Conservation (phyloP, 2,888 invertebrate genomes). For the Helicoverpa assulta region DNA sequence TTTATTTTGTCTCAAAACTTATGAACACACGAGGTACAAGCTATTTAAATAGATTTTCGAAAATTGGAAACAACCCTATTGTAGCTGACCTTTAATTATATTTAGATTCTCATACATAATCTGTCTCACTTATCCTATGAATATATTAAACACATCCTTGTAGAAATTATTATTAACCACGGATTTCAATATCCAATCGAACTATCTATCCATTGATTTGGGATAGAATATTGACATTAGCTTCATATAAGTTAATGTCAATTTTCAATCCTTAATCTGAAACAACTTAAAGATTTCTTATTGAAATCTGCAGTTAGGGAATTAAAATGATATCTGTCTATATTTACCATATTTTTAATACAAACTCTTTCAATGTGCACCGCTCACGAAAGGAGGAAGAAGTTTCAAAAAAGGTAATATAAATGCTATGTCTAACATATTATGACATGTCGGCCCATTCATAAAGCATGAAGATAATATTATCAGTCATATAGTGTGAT, state of each 20-base stretch:
- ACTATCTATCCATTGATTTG: too few species aligned
- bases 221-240: too few species aligned
- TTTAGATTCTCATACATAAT: background rate
- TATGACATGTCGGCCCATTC: slow-evolving; percentile 21
- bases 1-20: too few species aligned
- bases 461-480: slow-evolving; percentile 31
- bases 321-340: too few species aligned
- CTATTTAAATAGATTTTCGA: too few species aligned
- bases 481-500: slow-evolving; percentile 30
- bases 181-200: too few species aligned
- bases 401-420: slow-evolving; percentile 83
- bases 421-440: background rate
- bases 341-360: background rate
- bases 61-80: too few species aligned
- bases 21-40: too few species aligned
- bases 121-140: background rate
- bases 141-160: background rate
- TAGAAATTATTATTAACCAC: background rate
- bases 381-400: slow-evolving; percentile 74
- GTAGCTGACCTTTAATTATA: slow-evolving; percentile 3
- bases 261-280: too few species aligned
- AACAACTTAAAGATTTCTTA: too few species aligned
- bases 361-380: slow-evolving; percentile 29
- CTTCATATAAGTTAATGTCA: too few species aligned
- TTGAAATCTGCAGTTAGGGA: too few species aligned